Conservation (phyloP, 2,888 invertebrate genomes). For the Oligia strigilis region DNA sequence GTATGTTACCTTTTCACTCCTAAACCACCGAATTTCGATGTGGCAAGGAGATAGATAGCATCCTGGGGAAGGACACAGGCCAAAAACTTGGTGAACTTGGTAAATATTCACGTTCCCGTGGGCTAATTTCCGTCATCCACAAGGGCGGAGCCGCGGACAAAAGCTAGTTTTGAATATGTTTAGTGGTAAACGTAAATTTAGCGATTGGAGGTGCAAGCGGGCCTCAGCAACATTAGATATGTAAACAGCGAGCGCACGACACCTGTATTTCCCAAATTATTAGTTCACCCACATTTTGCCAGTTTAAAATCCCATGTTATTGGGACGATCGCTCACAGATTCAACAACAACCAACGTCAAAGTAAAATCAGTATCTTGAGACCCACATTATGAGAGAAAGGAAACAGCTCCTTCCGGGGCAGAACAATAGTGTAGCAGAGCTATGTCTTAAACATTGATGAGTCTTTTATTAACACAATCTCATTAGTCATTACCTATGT, state of each 20-base stretch:
- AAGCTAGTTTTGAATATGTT: neutral
- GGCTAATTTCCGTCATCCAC: too few species aligned
- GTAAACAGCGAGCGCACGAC: neutral
- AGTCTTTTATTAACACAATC: conserved; percentile 8
- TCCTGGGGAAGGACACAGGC: neutral
- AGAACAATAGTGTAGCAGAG: conserved; percentile 14
- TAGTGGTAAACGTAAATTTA: neutral
- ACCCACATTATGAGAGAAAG: conserved; percentile 18
- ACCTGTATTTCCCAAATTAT: neutral
- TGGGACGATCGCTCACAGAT: neutral
- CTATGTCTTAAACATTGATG: conserved; percentile 33
- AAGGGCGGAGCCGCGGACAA: neutral
- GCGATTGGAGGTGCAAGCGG: neutral
- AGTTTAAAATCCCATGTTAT: neutral
- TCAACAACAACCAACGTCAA: neutral
- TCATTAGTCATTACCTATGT: neutral
- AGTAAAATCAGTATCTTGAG: conserved; percentile 18
- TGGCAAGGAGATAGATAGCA: neutral
- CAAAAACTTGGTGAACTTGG: too few species aligned
- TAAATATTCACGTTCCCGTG: too few species aligned
- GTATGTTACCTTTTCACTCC: neutral
- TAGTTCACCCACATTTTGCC: neutral
- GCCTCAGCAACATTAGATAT: neutral
- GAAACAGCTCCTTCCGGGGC: conserved; percentile 19
- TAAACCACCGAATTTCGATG: neutral